Conservation (phyloP, 2,113 vertebrate species). For the Riparia riparia region DNA sequence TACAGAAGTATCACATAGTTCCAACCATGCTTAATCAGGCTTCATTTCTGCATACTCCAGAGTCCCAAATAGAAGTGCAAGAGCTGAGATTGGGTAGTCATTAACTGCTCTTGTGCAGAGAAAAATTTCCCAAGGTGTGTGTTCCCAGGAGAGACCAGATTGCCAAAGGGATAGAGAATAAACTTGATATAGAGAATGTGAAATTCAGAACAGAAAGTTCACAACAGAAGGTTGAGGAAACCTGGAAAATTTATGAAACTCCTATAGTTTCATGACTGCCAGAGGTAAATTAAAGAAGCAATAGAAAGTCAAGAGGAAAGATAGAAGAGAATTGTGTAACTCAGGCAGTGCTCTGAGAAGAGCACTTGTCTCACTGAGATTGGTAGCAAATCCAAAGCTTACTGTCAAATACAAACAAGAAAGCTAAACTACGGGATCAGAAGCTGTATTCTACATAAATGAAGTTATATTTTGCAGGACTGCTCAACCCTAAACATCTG, state of each 20-base stretch:
- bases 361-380: neutral
- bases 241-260: neutral
- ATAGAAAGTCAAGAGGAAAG: neutral
- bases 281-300: neutral
- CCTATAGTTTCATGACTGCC: neutral
- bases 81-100: neutral
- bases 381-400: conserved; percentile 15
- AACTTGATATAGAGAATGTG: neutral
- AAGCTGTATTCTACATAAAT: neutral
- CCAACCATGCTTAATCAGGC: neutral
- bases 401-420: conserved; percentile 7
- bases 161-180: neutral
- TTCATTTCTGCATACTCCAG: neutral
- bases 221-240: neutral
- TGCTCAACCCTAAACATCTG: neutral
- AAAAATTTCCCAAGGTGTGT: neutral
- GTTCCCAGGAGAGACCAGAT: neutral
- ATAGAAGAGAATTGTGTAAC: neutral
- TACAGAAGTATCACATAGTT: neutral
- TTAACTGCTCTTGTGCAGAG: neutral
- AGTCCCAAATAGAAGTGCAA: neutral
- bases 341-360: neutral
- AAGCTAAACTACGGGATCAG: neutral
- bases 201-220: neutral
- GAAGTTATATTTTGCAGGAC: neutral